Evolutionary conservation across 1,140 invertebrate genomes (phyloP).

Genomic region (Trichomalopsis sarcophagae): DNA sequence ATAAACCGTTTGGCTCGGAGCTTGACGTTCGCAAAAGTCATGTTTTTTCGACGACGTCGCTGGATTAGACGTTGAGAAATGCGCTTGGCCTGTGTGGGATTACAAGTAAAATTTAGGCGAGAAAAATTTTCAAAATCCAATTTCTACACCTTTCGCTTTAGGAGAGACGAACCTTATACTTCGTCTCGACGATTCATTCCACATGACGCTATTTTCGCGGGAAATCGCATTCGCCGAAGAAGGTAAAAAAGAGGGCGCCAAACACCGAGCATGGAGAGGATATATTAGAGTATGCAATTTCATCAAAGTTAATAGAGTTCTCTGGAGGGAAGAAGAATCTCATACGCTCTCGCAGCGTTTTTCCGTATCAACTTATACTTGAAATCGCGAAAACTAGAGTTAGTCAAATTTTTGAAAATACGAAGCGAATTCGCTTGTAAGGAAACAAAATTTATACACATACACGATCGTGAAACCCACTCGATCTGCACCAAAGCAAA

Average conservation of each 20-base stretch:
- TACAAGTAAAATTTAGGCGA: no score
- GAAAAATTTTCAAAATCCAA: neutral
- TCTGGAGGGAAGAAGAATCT: neutral
- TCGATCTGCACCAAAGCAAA: neutral
- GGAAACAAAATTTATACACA: neutral
- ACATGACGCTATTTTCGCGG: conserved; percentile 55
- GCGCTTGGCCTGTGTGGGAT: no score
- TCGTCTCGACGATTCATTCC: conserved; percentile 32
- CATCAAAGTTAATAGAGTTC: conserved; percentile 70
- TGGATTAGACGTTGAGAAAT: no score
- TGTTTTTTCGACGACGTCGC: neutral
- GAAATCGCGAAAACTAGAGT: neutral
- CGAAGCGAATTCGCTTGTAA: no score
- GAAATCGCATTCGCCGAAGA: conserved; percentile 61
- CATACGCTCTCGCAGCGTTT: no score
- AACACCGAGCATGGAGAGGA: conserved; percentile 73
- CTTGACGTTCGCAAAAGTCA: neutral
- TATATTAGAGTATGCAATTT: conserved; percentile 73
- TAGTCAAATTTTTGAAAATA: neutral
- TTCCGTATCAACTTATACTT: neutral
- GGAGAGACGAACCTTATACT: neutral
- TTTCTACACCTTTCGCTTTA: neutral
- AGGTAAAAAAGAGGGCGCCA: conserved; percentile 63
- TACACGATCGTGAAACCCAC: neutral
- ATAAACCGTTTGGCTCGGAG: neutral